Evolutionary conservation across 2,113 vertebrate species (phyloP), one percentile per base, ranked within the genome.

Genomic region (Corvus cornix): DNA sequence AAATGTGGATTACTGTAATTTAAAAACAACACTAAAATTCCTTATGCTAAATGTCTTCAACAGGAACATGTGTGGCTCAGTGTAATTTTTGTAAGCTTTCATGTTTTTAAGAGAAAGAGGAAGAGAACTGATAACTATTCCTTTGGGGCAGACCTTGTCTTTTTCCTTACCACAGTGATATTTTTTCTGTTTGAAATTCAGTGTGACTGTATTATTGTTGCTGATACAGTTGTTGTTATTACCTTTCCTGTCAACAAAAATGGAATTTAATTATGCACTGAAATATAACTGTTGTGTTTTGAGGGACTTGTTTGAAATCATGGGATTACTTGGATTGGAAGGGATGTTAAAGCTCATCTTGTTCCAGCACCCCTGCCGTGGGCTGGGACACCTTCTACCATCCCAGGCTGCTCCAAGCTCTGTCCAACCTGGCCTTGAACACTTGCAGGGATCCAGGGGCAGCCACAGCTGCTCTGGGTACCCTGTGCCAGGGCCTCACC

Each of bases 401-500:
- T 13, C 37, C 60, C 44, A 67, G 6, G 6, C 0, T 44, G 33
- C 37, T 74, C 33, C 37, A 2, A 44, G 44, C 31, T 26, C 31
- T 0, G 0, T 80, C 43, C 58, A 89, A 0, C 35, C 44, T 66
- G 86, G 18, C 44, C 52, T 59, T 39, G 77, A 10, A 7, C 60
- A 33, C 27, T 51, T 0, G 30, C 37, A 67, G 37, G 13, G 19
- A 24, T 67, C 28, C 35, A 33, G 44, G 23, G 37, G 16, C 77
- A 67, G 52, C 44, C 77, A 52, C 52, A 81, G 37, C 37, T 59
- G 2, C 16, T 66, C 44, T 59, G 68, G 33, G 22, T 15, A 44
- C 0, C 33, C 44, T 67, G 52, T 82, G 33, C 69, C 39, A 74
- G 44, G 23, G 6, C 28, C 33, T 67, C 0, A 1, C 8, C 52